phyloP scores from a whole-genome alignment of 2,888 invertebrate genomes.

The Danaus chrysippus region DNA sequence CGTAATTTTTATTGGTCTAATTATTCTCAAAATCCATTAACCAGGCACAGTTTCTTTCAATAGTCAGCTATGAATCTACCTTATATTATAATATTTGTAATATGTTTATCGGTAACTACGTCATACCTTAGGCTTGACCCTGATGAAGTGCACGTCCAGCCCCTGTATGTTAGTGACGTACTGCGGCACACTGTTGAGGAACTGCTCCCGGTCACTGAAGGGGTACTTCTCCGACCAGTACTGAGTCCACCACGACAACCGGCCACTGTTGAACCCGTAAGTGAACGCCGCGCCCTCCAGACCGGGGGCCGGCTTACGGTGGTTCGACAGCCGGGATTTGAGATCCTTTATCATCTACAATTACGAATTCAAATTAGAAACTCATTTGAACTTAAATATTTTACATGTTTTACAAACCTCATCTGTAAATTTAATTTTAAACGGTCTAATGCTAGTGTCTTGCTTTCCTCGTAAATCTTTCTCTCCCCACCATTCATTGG shows the following conservation, averaged over 20 bases:
- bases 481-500: conserved; percentile 78
- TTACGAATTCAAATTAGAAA: background rate
- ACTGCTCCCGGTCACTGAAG: conserved; percentile 78
- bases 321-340: conserved; percentile 48
- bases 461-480: conserved; percentile 51
- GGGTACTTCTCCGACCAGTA: conserved; percentile 90
- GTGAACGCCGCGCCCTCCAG: conserved; percentile 85
- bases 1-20: background rate
- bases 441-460: conserved; percentile 72
- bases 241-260: conserved; percentile 80
- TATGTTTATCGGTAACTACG: no score
- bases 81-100: no score
- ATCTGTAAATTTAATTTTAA: conserved; percentile 67
- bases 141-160: conserved; percentile 87
- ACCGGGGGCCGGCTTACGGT: conserved; percentile 66
- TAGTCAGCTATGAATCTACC: no score
- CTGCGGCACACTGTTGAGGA: conserved; percentile 86
- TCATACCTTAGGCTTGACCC: conserved; percentile 78
- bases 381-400: background rate
- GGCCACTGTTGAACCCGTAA: conserved; percentile 89
- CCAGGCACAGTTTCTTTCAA: no score
- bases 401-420: conserved; percentile 21
- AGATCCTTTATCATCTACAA: conserved; percentile 60
- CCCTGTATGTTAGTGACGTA: conserved; percentile 87
- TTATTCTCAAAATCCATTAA: no score